Base-by-base conservation (phyloP, 35 echinoderm and acorn worm species). In the Heliocidaris tuberculata region DNA sequence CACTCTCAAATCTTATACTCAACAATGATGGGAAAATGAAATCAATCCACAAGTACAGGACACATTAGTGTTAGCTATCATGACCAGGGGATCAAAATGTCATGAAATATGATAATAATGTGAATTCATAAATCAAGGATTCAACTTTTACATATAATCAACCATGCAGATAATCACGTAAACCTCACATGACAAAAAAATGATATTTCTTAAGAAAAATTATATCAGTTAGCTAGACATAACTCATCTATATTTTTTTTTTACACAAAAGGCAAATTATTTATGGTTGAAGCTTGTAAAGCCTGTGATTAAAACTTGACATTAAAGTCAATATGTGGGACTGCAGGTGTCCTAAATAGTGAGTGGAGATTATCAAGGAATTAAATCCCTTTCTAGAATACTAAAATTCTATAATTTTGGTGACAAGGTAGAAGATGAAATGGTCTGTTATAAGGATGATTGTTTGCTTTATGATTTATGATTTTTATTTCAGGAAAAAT, bases 51-150 rank as follows among this genome's bases (percentile, higher is more conserved):
- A 78, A 17, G 7, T n/a, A 27, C 65, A 78, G 65, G 27, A 78
- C 65, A 78, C 65, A 78, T 78, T 78, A 78, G 21, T 27, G 21
- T 78, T 19, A n/a, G 27, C 35, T 42, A n/a, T 7, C 7, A 78
- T 78, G 65, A 78, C 7, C 19, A 78, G 3, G 8, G 27, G 65
- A 24, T 78, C 65, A n/a, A 7, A 8, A 12, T 6, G 21, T 78
- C 65, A n/a, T 78, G 65, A 78, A 78, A 78, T 78, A 78, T 29
- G 65, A 78, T 78, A 21, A 70, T 70, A 78, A 78, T 78, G 65
- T 78, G 17, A 5, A 78, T 6, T n/a, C 65, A n/a, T 78, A 78
- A 78, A 78, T 78, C 65, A 78, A 78, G 0, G 21, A 17, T n/a
- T 8, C 6, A 11, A 5, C 17, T 24, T 70, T 21, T 24, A 2